These are phyloP conservation scores for Elgaria multicarinata DNA, from an alignment of 2,113 vertebrate genomes.

Conservation along the genomic window DNA sequence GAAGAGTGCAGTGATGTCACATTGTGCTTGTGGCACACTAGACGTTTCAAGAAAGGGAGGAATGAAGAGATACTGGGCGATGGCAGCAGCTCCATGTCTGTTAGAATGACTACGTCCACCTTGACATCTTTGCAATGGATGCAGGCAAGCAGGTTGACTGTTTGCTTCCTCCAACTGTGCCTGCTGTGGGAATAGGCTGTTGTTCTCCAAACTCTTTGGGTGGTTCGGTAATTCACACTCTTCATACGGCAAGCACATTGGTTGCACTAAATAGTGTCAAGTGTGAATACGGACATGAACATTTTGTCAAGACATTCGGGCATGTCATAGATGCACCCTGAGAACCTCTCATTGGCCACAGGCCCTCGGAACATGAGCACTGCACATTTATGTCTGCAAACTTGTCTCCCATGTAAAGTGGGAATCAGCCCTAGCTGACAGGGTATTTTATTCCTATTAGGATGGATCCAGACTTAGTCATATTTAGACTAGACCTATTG, in stretches of 20 bases:
- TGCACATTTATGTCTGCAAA: neutral
- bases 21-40: neutral
- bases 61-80: neutral
- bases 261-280: neutral
- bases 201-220: neutral
- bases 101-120: neutral
- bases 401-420: too few species aligned
- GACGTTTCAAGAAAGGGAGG: neutral
- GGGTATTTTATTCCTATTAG: too few species aligned
- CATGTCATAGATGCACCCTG: neutral
- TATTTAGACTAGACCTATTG: too few species aligned
- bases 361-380: neutral
- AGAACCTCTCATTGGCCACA: neutral
- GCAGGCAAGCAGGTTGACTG: neutral
- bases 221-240: neutral
- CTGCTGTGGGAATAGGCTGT: neutral
- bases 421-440: too few species aligned
- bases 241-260: neutral
- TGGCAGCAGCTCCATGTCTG: neutral
- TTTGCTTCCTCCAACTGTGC: neutral
- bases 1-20: neutral
- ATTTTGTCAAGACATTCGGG: neutral
- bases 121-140: neutral
- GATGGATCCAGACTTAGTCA: too few species aligned
- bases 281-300: neutral